A percentile compares a stretch with the other conserved stretches of the same genome.
Conservation (phyloP, 2,888 invertebrate species). For the Blastobasis lacticolella region DNA sequence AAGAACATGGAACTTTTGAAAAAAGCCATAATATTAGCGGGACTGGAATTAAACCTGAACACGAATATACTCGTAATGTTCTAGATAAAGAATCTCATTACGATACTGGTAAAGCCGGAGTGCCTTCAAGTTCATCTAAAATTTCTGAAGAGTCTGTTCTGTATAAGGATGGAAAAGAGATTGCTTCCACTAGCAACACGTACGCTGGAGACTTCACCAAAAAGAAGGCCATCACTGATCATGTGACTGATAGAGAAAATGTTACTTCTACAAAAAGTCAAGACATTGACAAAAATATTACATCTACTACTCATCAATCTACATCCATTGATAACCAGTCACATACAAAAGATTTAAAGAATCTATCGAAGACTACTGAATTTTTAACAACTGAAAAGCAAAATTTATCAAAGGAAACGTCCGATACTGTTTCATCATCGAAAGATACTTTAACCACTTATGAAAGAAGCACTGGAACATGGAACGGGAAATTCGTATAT, state of each 20-base stretch:
- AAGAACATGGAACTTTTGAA: conserved; percentile 67
- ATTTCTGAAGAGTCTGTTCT: conserved; percentile 58
- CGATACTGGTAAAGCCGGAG: conserved; percentile 73
- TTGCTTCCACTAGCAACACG: conserved; percentile 55
- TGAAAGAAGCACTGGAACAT: conserved; percentile 65
- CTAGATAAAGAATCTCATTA: conserved; percentile 72
- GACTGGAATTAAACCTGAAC: conserved; percentile 70
- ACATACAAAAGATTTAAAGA: conserved; percentile 34
- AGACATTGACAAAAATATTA: conserved; percentile 33
- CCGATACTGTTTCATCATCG: conserved; percentile 33
- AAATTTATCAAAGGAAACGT: conserved; percentile 59
- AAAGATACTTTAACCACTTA: conserved; percentile 61
- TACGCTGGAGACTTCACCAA: conserved; percentile 63
- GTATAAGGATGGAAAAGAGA: conserved; percentile 61
- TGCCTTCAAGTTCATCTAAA: conserved; percentile 57
- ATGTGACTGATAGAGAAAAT: conserved; percentile 36
- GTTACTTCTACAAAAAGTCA: conserved; percentile 35
- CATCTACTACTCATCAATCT: conserved; percentile 32
- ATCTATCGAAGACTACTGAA: conserved; percentile 45
- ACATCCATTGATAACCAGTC: conserved; percentile 38
- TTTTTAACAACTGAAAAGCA: conserved; percentile 62
- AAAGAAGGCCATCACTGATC: conserved; percentile 55
- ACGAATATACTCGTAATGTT: conserved; percentile 71
- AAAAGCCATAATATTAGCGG: conserved; percentile 70
- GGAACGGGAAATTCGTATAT: conserved; percentile 74